Evolutionary conservation across 2,888 invertebrate genomes (phyloP).

Genomic region (Ornithoptera alexandrae): DNA sequence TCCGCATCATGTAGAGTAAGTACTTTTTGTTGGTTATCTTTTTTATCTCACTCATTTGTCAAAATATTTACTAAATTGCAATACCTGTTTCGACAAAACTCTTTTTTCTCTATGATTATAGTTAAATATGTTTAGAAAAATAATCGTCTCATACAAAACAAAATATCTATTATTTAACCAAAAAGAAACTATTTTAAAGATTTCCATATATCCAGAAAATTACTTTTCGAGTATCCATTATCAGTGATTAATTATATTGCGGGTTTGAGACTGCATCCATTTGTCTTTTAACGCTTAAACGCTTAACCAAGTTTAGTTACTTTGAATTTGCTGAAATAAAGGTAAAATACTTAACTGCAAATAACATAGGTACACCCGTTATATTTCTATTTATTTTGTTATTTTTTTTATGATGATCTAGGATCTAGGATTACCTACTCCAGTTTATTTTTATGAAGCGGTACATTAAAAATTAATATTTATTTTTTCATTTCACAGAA

Average conservation of each 20-base stretch:
- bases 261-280: constrained; percentile 12
- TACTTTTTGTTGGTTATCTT: neutral
- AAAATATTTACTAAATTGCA: neutral
- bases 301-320: constrained; percentile 8
- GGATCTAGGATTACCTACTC: no score
- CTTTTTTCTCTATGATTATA: no score
- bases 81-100: no score
- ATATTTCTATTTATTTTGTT: neutral
- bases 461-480: no score
- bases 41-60: neutral
- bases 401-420: no score
- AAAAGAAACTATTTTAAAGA: no score
- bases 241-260: constrained; percentile 16
- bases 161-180: no score
- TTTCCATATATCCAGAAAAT: no score
- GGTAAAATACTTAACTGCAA: neutral
- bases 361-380: neutral
- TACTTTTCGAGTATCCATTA: neutral
- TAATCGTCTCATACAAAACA: no score
- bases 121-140: no score
- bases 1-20: neutral
- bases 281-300: constrained; percentile 14
- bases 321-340: neutral
- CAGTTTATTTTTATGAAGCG: no score
- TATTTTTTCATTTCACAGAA: no score